Percentiles rank a stretch among this genome's conserved stretches.
These are phyloP conservation scores for Coluber constrictor DNA, from an alignment of 2,797 vertebrate species.

Conservation along the genomic window DNA sequence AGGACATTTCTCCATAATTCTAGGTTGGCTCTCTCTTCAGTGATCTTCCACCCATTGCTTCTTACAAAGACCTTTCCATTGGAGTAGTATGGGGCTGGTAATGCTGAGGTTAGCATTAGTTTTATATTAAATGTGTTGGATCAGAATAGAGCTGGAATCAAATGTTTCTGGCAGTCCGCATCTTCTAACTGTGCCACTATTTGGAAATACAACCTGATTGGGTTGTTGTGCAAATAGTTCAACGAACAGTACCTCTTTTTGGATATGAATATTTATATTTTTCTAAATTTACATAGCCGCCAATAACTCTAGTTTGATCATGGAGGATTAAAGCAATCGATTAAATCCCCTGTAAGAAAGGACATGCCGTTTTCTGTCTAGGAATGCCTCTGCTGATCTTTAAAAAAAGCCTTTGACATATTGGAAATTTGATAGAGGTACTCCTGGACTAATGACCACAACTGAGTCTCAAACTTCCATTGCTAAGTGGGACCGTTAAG, in stretches of 20 bases:
- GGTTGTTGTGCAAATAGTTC: neutral
- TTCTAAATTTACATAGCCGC: neutral
- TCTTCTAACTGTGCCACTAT: neutral
- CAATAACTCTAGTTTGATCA: neutral
- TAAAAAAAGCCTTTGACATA: neutral
- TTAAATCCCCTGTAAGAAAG: neutral
- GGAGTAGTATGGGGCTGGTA: no score
- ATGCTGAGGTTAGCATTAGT: no score
- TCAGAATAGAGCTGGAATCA: no score
- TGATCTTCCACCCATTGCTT: neutral
- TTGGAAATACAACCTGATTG: neutral
- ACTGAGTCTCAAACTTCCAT: neutral
- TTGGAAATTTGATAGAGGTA: no score
- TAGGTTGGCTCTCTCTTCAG: neutral
- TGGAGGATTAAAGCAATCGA: neutral
- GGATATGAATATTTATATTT: neutral
- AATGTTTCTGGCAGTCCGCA: neutral
- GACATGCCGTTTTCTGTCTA: neutral
- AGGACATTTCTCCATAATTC: neutral
- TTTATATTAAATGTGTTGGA: no score
- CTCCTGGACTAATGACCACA: neutral
- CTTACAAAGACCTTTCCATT: no score
- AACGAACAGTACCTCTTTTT: neutral
- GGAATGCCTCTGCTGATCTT: neutral
- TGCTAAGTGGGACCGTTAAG: neutral